Percentiles rank a stretch among this genome's conserved stretches.
Conservation (phyloP, 2,888 invertebrate species). For the Digitonthophagus gazella region DNA sequence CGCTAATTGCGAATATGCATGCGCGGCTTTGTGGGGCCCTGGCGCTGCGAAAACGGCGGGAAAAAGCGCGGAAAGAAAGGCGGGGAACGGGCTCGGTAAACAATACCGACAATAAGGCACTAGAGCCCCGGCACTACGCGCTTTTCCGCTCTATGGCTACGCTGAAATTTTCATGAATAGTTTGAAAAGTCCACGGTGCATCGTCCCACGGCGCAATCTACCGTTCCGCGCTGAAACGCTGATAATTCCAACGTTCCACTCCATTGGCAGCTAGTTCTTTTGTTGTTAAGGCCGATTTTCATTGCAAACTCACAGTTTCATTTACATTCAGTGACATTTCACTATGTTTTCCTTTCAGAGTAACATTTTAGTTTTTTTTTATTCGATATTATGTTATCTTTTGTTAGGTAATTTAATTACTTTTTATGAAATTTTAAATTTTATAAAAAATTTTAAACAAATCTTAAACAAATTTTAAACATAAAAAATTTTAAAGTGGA, state of each 20-base stretch:
- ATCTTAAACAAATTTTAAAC: no score
- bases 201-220: not conserved
- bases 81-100: constrained; percentile 6
- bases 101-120: constrained; percentile 14
- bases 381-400: no score
- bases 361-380: not conserved
- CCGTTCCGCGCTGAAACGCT: not conserved
- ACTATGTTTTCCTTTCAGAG: not conserved
- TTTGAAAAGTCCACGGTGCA: constrained; percentile 11
- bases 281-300: not conserved
- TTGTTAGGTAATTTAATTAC: no score
- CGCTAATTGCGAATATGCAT: constrained; percentile 26
- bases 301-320: not conserved
- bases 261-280: not conserved
- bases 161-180: constrained; percentile 14
- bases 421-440: no score
- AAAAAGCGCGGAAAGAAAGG: constrained; percentile 10
- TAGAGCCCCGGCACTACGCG: constrained; percentile 9
- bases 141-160: constrained; percentile 12
- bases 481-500: no score
- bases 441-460: no score
- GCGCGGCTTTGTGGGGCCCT: constrained; percentile 18
- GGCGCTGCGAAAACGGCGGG: not conserved
- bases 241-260: not conserved
- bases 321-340: not conserved